Evolutionary conservation across 2,888 invertebrate species (phyloP), one percentile per base, ranked within the genome.

Genomic region (Drosophila seclusa): DNA sequence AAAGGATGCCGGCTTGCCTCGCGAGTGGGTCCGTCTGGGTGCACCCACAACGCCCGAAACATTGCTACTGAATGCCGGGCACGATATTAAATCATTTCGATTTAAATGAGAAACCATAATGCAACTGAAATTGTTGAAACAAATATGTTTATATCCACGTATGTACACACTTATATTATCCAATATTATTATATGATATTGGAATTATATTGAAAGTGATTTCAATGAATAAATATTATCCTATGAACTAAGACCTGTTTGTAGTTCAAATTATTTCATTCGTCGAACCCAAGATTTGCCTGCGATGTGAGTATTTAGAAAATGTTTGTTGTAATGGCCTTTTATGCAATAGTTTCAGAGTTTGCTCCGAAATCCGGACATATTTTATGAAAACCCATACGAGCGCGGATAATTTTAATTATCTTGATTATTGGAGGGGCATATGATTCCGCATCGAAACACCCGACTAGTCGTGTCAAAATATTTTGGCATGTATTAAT

Each of bases 1-100:
- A 53, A 89, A 93, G 21, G 96, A 97, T 73, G 95, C 95, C 1
- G 95, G 95, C 18, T 80, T 94, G 8, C 73, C 82, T 2, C 83
- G 83, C 7, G 78, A 91, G 38, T 92, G 92, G 91, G 80, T 92
- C 0, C 80, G 87, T 2, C 69, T 92, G n/a, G 91, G 86, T 24
- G 92, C 92, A 1, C 93, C 93, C 8, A 91, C 92, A 36, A 92
- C 93, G 7, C 91, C 92, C 0, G 93, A 93, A 60, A 82, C 86
- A 4, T 70, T 92, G 54, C 65, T 92, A 13, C 40, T 91, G 4
- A 87, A 87, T 69, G 89, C 91, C 5, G 92, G 92, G 4, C 88
- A 83, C 16, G 80, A 89, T 48, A 59, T 80, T 1, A 62, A 78
- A n/a, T 36, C 53, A 7, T 87, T 84, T 54, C 71, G 32, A 18